These are phyloP conservation scores for Aethina tumida DNA, from an alignment of 1,140 invertebrate genomes.

Conservation along the genomic window DNA sequence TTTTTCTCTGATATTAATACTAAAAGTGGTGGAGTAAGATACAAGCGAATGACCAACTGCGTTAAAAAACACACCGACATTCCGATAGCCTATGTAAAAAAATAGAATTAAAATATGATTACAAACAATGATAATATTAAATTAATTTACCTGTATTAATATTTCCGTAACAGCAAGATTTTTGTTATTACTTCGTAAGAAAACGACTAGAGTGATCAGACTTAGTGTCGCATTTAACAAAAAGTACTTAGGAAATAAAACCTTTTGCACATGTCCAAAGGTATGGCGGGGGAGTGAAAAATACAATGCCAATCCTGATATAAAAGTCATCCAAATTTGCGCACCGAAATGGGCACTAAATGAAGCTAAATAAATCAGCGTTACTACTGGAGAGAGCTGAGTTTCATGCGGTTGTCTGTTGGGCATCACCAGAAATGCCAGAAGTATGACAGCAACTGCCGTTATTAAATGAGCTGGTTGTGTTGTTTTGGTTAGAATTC, in stretches of 20 bases:
- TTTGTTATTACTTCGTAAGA: constrained; percentile 23
- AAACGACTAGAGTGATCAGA: constrained; percentile 54
- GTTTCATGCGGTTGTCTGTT: constrained; percentile 35
- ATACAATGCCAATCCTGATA: constrained; percentile 73
- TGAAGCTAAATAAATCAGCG: constrained; percentile 58
- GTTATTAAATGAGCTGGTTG: constrained; percentile 67
- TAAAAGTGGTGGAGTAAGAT: constrained; percentile 55
- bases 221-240: constrained; percentile 64
- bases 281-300: constrained; percentile 70
- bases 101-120: constrained; percentile 8
- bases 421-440: constrained; percentile 48
- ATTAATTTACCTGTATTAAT: constrained; percentile 25
- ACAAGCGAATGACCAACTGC: constrained; percentile 56
- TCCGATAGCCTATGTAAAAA: constrained; percentile 47
- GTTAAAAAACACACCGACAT: constrained; percentile 58
- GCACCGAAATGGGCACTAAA: constrained; percentile 70
- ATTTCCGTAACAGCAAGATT: constrained; percentile 19
- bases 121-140: constrained; percentile 3
- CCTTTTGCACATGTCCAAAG: constrained; percentile 72
- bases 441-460: constrained; percentile 49
- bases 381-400: constrained; percentile 35
- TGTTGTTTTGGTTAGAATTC: constrained; percentile 55
- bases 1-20: constrained; percentile 56
- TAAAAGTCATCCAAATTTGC: constrained; percentile 83
- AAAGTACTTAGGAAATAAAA: constrained; percentile 80